These are phyloP conservation scores for Pampusana beccarii DNA, from an alignment of 2,113 vertebrate genomes.

Conservation along the genomic window DNA sequence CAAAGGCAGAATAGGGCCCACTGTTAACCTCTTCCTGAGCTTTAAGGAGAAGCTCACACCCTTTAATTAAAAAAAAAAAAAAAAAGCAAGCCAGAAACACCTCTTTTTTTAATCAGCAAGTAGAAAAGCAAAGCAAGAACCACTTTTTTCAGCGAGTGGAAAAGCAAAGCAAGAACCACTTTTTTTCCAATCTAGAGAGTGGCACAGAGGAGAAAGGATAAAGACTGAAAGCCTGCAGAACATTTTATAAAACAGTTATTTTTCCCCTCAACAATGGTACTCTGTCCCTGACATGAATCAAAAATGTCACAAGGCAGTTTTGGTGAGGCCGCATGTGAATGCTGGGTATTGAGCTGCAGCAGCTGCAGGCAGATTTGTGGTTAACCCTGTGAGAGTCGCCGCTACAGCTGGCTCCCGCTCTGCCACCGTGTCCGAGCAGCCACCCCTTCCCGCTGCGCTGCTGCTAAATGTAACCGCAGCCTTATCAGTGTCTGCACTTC, in stretches of 20 bases:
- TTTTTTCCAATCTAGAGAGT: neutral
- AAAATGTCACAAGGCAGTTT: constrained; percentile 49
- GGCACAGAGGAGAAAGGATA: neutral
- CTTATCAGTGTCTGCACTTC: neutral
- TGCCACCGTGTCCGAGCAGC: neutral
- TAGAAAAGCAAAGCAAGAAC: neutral
- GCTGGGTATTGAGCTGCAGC: constrained; percentile 52
- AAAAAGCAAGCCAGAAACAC: neutral
- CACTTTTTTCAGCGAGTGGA: neutral
- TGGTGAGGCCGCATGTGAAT: constrained; percentile 21
- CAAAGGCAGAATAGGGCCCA: neutral
- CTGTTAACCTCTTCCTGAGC: neutral
- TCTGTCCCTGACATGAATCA: constrained; percentile 56
- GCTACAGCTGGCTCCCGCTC: constrained; percentile 39
- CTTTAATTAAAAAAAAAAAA: neutral
- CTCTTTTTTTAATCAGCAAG: neutral
- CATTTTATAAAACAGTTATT: constrained; percentile 51
- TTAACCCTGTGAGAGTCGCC: constrained; percentile 62
- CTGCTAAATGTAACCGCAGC: constrained; percentile 39
- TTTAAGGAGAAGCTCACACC: neutral
- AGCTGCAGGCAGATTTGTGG: constrained; percentile 60
- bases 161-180: neutral
- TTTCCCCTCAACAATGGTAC: constrained; percentile 30
- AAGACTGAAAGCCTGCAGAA: constrained; percentile 16
- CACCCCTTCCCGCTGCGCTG: neutral